Evolutionary conservation across 2,797 vertebrate species (phyloP), one percentile per base, ranked within the genome.

Genomic region (Acanthurus lineatus): DNA sequence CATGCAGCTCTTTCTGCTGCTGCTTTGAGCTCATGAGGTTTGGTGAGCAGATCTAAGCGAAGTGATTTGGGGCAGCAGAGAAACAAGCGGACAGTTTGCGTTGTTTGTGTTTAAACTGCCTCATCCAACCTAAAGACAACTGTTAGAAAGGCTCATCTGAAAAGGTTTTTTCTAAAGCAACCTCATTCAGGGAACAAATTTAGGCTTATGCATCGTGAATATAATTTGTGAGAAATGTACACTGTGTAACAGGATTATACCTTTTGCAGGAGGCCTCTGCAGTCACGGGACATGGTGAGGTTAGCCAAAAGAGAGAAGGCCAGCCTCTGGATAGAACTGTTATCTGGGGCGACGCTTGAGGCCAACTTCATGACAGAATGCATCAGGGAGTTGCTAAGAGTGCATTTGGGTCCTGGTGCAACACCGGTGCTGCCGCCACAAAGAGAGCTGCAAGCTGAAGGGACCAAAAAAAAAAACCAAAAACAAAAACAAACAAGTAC

Each of bases 231-330:
- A 35, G 32, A 10, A 12, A 9, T 19, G 19, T 53, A 47, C 25
- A 20, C 0, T 40, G 72, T 38, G 16, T 22, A 1, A 2, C 6
- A 10, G 45, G 19, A 9, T 44, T 84, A 85, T 93, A 97, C 98
- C 95, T 99, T 99, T 64, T 98, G 98, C 91, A 99, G 92, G 68
- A 97, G 25, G 49, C 97, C 94, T 92, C 93, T 96, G 83, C 97
- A 98, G 89, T 99, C 98, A 32, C 96, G 97, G 68, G 96, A 97
- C 64, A 96, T 82, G 52, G 95, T 95, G 47, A 99, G 93, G 85
- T 99, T 99, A 42, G 97, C 93, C 69, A 99, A 93, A 52, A 99
- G 94, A 88, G 92, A 93, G 85, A 99, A 98, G 28, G 95, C 92
- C 9, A 95, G 91, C 40, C 93, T 96, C 91, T 98, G 97, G 73